Evolutionary conservation across 2,797 vertebrate species (phyloP), one percentile per base, ranked within the genome.

Genomic region (Perdix hodgsoniae): DNA sequence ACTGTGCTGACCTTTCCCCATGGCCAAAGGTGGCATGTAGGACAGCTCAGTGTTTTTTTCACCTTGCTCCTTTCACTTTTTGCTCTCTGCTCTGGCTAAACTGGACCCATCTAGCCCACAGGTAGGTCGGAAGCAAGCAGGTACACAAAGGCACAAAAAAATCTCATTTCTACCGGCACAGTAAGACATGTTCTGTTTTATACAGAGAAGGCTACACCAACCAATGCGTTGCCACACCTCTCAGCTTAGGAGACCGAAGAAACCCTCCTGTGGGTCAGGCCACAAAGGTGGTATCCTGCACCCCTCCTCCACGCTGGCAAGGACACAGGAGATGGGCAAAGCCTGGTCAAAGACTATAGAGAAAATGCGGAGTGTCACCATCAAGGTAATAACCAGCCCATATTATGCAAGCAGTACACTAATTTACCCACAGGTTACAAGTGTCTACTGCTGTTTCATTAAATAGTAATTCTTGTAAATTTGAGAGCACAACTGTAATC

Each of bases 401-500:
- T 21, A 42, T 75, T 45, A 80, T 65, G 73, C 60, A 91, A 88
- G 35, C 65, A 87, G 45, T 61, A 61, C 31, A 72, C 50, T 83
- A 44, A 96, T 89, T 95, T 81, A 93, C 78, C 61, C 84, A 95
- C 81, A 74, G 83, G 86, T 96, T 90, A 77, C 52, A 86, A 72
- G 54, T 83, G 72, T 85, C 39, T 87, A 33, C 81, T 91, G 79
- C 72, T 85, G 75, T 92, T 96, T 93, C 88, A 94, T 94, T 95
- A 95, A 93, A 94, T 37, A 90, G 61, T 80, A 91, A 85, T 83
- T 93, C 88, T 67, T 85, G 50, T 60, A 93, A 77, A 91, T 93
- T 67, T 86, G 81, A 91, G 60, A 95, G 72, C 78, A 77, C 61
- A 84, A 73, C 72, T 65, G 73, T 69, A 85, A 88, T 69, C 88